Evolutionary conservation across 1,140 invertebrate genomes (phyloP), one percentile per base, ranked within the genome.

Genomic region (Halyomorpha halys): DNA sequence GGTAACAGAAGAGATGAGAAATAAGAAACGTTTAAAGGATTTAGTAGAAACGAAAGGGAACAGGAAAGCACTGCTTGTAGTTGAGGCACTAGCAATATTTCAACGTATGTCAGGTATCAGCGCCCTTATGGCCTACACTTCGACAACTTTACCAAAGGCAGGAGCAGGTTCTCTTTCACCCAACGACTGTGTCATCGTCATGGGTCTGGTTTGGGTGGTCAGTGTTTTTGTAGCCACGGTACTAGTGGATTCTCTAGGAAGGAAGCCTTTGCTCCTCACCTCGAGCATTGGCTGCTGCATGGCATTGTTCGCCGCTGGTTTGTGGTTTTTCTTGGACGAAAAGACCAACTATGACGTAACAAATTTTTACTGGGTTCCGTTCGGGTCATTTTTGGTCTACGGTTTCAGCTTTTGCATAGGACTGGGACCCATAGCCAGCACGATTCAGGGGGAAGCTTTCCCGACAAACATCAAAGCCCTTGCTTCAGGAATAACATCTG

Each of bases 61-160:
- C 71, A 75, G 80, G 44, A 82, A 79, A 65, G 85, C 84, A 1
- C 73, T 91, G 9, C 73, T 81, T 11, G 81, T 89, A 45, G 77
- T 83, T 23, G 70, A 84, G 44, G 75, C 81, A 16, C 74, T 90
- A 61, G 85, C 86, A 70, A 77, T 84, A 6, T 84, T 87, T 25
- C 87, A 91, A 72, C 86, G 90, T 71, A 78, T 89, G 39, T 86
- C 82, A 61, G 86, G 88, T 1, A 83, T 87, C n/a, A 85, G 85
- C 59, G 84, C 84, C 1, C 78, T 91, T 19, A 82, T 84, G 68
- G 84, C 85, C 30, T 90, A 90, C 70, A 80, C 85, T 19, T 84
- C 88, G 64, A 81, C 82, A 47, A 89, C 91, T 68, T 82, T 91
- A 67, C 79, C 80, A 15, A 74, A 25, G 16, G 9, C 25, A 23